Evolutionary conservation across 2,888 invertebrate genomes (phyloP), one percentile per base, ranked within the genome.

Genomic region (Liodrosophila aerea): DNA sequence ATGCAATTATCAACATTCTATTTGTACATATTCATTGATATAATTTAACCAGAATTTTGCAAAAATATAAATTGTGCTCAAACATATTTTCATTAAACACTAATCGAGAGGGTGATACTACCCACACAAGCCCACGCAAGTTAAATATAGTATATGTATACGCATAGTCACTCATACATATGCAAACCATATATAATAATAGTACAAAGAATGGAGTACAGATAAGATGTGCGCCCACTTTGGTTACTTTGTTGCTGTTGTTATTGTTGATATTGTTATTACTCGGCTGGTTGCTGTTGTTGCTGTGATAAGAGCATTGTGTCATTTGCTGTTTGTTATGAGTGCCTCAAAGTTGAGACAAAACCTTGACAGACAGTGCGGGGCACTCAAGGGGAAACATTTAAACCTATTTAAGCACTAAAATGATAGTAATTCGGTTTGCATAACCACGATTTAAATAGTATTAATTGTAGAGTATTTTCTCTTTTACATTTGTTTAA

Each of bases 221-320:
- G 76, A 77, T 77, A 77, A 80, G 76, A 61, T 22, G 47, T 41
- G 45, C 37, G 40, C 54, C 51, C 54, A 49, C 64, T 49, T 49
- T 16, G 34, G 11, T 47, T 57, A 45, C 43, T 59, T 64, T 15
- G 33, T 39, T 36, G 15, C 40, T 36, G 33, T 51, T 57, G 13
- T 18, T 40, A 12, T 12, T 34, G 29, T 34, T 16, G 16, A 13
- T 34, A 13, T n/a, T 34, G 13, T n/a, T n/a, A n/a, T n/a, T n/a
- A 1, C 11, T n/a, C 12, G 7, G 11, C 8, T 34, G 11, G 30
- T 44, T 36, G 27, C 39, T 47, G 37, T 49, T 13, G 11, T 43
- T 29, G 12, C 16, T 56, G 44, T 64, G 68, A 68, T 68, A 68
- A 68, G 64, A 45, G 29, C 40, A 56, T 49, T 58, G 50, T 60